Evolutionary conservation across 2,113 vertebrate genomes (phyloP), one percentile per base, ranked within the genome.

Genomic region (Sphaerodactylus townsendi): DNA sequence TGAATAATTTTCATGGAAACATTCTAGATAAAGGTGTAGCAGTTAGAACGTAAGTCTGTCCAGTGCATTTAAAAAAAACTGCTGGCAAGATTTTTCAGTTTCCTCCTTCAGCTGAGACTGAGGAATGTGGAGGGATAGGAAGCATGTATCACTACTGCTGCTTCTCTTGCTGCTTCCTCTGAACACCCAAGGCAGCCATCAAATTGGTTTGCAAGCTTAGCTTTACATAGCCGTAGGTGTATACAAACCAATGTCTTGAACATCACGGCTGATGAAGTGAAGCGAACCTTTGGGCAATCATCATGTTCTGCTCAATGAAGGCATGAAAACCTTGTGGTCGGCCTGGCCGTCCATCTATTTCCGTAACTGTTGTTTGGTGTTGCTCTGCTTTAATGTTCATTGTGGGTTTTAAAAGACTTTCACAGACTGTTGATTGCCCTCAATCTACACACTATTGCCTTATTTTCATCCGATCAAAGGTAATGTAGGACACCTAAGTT

Each of bases 391-490:
- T 53, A 44, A 3, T 71, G 53, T 71, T 79, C 76, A 71, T 69
- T 69, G 56, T 28, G 53, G 66, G 70, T 9, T 41, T 62, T 71
- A 64, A 59, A 33, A 70, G 50, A 21, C 21, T 77, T 65, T 70
- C 50, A 59, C 30, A 71, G 39, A 39, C 83, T 62, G 17, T 64
- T 72, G 53, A 84, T 70, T 71, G 68, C 66, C 39, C 68, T 72
- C 62, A 76, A 53, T 77, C 82, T 83, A 14, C 44, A 68, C 53
- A 19, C 46, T 53, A 30, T n/a, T 71, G 66, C 46, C 50, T 84
- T 78, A 62, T 78, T 72, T 50, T 33, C 50, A 46, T 64, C 50
- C 30, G 75, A 78, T 84, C 68, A 78, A 62, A 79, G 66, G 83
- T 50, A 79, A 64, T 48, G n/a, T 11, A 37, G 44, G 50, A 48